These are phyloP conservation scores for Mastigias papua DNA, from an alignment of 30 jellyfish, hydroid and myxozoan genomes.

Conservation along the genomic window DNA sequence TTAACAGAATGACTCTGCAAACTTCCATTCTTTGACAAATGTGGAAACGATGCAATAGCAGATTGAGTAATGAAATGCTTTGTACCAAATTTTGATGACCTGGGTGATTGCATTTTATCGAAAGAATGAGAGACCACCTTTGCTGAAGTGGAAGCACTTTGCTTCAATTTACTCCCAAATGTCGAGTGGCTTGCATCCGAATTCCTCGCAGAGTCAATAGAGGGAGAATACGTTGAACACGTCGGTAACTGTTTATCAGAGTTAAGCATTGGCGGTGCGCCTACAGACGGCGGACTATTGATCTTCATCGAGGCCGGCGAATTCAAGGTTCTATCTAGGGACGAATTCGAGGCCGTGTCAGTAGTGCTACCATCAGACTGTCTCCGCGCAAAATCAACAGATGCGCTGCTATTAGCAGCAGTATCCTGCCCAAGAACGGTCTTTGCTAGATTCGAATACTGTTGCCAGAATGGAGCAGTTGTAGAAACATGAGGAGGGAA, in stretches of 20 bases:
- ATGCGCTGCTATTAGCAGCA: conserved; percentile 1
- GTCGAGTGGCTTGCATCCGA: not conserved
- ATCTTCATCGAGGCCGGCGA: conserved; percentile 31
- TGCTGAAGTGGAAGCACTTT: not conserved
- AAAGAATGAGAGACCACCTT: not conserved
- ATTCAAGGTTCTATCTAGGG: conserved; percentile 25
- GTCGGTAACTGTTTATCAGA: not conserved
- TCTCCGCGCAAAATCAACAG: not conserved
- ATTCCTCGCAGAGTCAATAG: not conserved
- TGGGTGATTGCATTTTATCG: not conserved
- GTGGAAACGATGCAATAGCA: conserved; percentile 63
- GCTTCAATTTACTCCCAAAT: not conserved
- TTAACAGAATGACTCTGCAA: conserved; percentile 6
- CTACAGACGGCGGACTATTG: conserved; percentile 33
- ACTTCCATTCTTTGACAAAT: conserved; percentile 10
- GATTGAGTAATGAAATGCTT: conserved; percentile 58
- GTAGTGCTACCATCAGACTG: conserved; percentile 51
- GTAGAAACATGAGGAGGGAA: conserved; percentile 72
- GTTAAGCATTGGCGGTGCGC: conserved; percentile 23
- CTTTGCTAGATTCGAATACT: conserved; percentile 69
- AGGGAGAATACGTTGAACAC: not conserved
- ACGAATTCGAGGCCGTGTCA: conserved; percentile 76
- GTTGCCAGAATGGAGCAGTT: conserved; percentile 75
- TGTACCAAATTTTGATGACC: conserved; percentile 1
- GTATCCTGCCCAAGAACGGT: conserved; percentile 17